Evolutionary conservation across 2,113 vertebrate genomes (phyloP), one percentile per base, ranked within the genome.

Genomic region (Sorex fumeus): DNA sequence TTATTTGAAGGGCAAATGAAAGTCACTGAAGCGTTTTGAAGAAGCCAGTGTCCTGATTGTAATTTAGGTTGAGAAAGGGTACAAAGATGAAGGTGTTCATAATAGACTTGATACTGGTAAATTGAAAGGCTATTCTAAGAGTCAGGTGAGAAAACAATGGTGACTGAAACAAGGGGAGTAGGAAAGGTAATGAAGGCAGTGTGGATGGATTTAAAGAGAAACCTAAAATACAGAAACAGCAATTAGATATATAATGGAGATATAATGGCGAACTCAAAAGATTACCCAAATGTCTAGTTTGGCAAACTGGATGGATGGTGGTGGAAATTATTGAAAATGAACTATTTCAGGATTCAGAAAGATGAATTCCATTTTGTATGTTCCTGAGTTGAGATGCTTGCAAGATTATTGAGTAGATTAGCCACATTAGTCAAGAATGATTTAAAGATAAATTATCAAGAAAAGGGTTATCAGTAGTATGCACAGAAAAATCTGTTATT

Each of bases 11-110:
- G 40, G 6, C 27, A 53, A 27, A 2, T 62, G 71, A 83, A 86
- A 94, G 70, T 28, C 15, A 76, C 15, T 92, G 53, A 74, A 78
- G 40, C 30, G 32, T 74, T 67, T 83, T 92, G 66, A 81, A 84
- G 72, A 84, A 28, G 9, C 60, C 78, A 57, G 60, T 62, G 34
- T 34, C 71, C 69, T 81, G 62, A 62, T 18, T 1, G 5, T n/a
- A 69, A 30, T 28, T 87, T 30, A 34, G 36, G 45, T 87, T 87
- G 64, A 36, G 25, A 70, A 15, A 21, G 21, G 50, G 83, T 91
- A 4, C 36, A 86, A 2, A 32, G 32, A 30, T 15, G 53, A 79
- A 94, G 64, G 6, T 57, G 15, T 45, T 27, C 45, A 75, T 27
- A 64, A 82, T 36, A 7, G 45, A 21, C 32, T 47, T 67, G 78